A percentile compares a stretch with the other conserved stretches of the same genome.
Conservation (phyloP, 1,140 invertebrate genomes). For the Drosophila kurseongensis region DNA sequence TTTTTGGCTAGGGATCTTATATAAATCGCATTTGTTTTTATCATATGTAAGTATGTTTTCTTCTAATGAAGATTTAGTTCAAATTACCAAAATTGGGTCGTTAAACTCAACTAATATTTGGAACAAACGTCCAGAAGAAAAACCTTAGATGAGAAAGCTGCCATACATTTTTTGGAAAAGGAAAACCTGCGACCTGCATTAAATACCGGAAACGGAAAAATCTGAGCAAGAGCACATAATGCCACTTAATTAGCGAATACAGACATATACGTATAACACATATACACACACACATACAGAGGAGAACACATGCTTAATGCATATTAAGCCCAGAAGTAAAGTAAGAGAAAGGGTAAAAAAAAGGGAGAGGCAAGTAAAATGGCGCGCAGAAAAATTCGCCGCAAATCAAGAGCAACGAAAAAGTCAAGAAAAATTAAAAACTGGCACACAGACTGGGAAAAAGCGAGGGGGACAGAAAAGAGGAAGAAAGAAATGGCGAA, state of each 20-base stretch:
- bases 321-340: conserved; percentile 33
- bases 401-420: conserved; percentile 73
- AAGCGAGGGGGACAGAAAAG: neutral
- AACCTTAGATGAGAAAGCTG: neutral
- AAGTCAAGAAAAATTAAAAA: conserved; percentile 70
- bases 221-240: conserved; percentile 43
- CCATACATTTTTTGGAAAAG: neutral
- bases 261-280: neutral
- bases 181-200: conserved; percentile 39
- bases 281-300: conserved; percentile 9
- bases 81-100: neutral
- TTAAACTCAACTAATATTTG: neutral
- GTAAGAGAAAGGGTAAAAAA: neutral
- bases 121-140: neutral
- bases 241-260: conserved; percentile 55
- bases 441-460: conserved; percentile 22
- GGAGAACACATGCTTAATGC: conserved; percentile 51
- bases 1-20: too few relatives aligned
- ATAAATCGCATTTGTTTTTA: too few relatives aligned
- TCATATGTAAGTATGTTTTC: neutral
- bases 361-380: conserved; percentile 12
- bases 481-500: conserved; percentile 30
- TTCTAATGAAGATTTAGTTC: neutral
- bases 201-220: conserved; percentile 29
- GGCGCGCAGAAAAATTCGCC: conserved; percentile 40